Percentiles rank a stretch among this genome's conserved stretches.
phyloP scores from a whole-genome alignment of 2,797 vertebrate genomes.

The Oceanodroma leucorhoa region DNA sequence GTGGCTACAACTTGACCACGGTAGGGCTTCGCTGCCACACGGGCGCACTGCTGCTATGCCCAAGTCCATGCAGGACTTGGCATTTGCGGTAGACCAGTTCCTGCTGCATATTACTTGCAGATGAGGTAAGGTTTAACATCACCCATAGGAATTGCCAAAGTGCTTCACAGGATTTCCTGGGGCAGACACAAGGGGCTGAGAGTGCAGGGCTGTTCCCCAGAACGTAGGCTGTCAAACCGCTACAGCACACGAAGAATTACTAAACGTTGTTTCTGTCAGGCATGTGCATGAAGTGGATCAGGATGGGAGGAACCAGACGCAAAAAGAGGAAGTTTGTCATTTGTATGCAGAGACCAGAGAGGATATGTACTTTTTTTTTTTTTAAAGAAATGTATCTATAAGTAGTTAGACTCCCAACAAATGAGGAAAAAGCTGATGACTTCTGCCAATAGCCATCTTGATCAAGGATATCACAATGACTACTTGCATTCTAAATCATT shows the following conservation, averaged over 20 bases:
- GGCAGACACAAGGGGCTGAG: neutral
- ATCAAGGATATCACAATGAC: neutral
- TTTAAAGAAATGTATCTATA: neutral
- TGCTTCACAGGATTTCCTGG: neutral
- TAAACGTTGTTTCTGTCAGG: neutral
- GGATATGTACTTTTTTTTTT: neutral
- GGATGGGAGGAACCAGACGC: neutral
- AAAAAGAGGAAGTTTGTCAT: neutral
- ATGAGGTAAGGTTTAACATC: neutral
- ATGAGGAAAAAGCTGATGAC: neutral
- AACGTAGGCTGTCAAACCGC: neutral
- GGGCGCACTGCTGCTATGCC: rapidly evolving
- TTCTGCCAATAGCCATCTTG: neutral
- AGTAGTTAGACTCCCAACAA: neutral
- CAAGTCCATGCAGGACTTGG: neutral
- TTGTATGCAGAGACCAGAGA: neutral
- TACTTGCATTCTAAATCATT: neutral
- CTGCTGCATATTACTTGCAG: neutral
- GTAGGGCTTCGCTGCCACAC: neutral
- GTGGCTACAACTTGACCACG: neutral
- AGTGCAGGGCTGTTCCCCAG: neutral
- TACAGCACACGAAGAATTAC: neutral
- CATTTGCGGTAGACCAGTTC: neutral
- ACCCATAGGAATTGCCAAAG: neutral
- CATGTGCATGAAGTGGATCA: neutral